Conservation (phyloP, 2,113 vertebrate genomes). For the Xiphias gladius region DNA sequence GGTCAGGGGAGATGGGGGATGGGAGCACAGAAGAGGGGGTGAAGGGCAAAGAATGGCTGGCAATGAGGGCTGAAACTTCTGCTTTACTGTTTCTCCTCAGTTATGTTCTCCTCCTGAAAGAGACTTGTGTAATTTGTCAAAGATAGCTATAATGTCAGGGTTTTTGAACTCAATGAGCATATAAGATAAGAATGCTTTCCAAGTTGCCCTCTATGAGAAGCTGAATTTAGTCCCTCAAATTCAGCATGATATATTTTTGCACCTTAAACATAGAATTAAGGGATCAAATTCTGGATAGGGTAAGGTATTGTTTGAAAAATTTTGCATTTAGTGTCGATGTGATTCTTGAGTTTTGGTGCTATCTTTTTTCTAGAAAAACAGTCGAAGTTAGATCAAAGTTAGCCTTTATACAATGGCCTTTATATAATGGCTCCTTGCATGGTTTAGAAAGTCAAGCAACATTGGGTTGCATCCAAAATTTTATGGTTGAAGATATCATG, state of each 20-base stretch:
- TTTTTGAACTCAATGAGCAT: background rate
- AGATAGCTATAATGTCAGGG: background rate
- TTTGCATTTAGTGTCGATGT: background rate
- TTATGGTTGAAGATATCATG: background rate
- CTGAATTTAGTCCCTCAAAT: background rate
- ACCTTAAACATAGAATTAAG: background rate
- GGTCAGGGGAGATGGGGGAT: background rate
- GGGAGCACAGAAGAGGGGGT: background rate
- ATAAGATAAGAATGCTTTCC: too few relatives aligned
- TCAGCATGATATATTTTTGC: background rate
- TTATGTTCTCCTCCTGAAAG: slow-evolving; percentile 20
- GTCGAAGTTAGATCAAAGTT: too few relatives aligned
- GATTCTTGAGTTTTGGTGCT: background rate
- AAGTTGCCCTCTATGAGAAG: background rate
- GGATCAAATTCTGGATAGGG: background rate
- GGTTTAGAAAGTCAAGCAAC: background rate
- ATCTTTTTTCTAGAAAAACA: too few relatives aligned
- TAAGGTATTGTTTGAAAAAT: background rate
- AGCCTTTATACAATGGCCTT: too few relatives aligned
- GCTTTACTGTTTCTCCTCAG: slow-evolving; percentile 42
- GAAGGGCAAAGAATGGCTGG: slow-evolving; percentile 32
- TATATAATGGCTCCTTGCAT: background rate
- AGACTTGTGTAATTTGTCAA: slow-evolving; percentile 5
- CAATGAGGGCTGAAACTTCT: slow-evolving; percentile 53
- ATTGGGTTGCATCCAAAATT: background rate